phyloP scores from a whole-genome alignment of 2,113 vertebrate species.

The crab-eating macaque (Macaca fascicularis) region T2T-MFA8v1.1 NC_088381.1:108252501-108253000 shows the following conservation, averaged over 20 bases:
- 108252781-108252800: neutral
- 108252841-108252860: neutral
- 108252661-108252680: neutral
- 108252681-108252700: neutral
- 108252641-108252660: neutral
- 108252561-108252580: neutral
- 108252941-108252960: neutral
- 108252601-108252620: neutral
- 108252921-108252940: neutral
- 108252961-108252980: conserved; percentile 1
- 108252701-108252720: neutral
- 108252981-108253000: conserved; percentile 47
- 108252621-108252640: neutral
- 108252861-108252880: neutral
- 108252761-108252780: neutral
- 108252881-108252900: conserved; percentile 31
- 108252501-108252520: neutral
- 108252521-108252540: neutral
- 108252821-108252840: neutral
- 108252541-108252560: neutral
- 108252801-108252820: neutral
- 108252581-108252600: neutral
- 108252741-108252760: neutral
- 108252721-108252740: neutral
- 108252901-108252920: conserved; percentile 14